phyloP scores from a whole-genome alignment of 2,797 vertebrate genomes.

The Enteromius radiatus region DNA sequence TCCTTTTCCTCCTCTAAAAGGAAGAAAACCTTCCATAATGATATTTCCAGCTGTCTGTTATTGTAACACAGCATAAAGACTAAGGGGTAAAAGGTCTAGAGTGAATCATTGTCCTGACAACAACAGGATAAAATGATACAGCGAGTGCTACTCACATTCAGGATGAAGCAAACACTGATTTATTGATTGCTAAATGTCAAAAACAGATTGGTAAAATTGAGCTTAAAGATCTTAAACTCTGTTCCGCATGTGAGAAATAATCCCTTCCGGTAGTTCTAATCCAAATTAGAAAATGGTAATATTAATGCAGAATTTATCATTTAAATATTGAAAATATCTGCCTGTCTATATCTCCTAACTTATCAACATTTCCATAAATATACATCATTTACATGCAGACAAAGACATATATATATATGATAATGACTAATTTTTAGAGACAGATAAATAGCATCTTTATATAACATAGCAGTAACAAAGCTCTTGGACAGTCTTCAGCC shows the following conservation, averaged over 20 bases:
- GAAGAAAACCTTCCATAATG: neutral
- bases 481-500: neutral
- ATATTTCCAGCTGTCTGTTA: neutral
- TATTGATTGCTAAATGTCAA: constrained; percentile 20
- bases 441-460: too few relatives aligned
- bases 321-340: too few relatives aligned
- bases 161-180: neutral
- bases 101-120: constrained; percentile 1
- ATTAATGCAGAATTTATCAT: too few relatives aligned
- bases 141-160: neutral
- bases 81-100: neutral
- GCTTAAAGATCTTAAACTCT: neutral
- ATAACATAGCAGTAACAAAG: too few relatives aligned
- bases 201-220: neutral
- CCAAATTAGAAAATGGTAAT: neutral
- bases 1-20: neutral
- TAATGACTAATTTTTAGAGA: too few relatives aligned
- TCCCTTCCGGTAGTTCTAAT: neutral
- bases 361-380: neutral
- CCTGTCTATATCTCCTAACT: neutral
- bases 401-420: too few relatives aligned
- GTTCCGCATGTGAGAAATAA: neutral
- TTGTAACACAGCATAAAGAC: neutral
- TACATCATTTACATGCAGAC: too few relatives aligned
- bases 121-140: neutral